Evolutionary conservation across 2,113 vertebrate genomes (phyloP).

Genomic region (Siphamia tubifer): DNA sequence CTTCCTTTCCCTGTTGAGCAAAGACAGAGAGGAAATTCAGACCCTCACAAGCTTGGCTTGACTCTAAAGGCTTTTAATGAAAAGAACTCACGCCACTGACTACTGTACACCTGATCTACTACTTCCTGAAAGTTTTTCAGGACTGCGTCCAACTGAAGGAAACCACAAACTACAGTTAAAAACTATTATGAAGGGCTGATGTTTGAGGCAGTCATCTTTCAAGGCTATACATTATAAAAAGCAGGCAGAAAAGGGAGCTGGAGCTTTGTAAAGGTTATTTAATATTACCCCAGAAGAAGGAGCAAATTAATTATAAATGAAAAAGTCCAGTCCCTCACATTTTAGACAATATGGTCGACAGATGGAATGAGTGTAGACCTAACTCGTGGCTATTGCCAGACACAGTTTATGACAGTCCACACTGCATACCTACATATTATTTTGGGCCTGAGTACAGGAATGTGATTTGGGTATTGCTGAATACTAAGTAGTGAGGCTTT

Average conservation of each 20-base stretch:
- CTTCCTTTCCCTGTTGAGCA: conserved; percentile 54
- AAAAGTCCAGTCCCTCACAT: conserved; percentile 1
- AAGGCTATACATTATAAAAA: conserved; percentile 9
- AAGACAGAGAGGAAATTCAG: conserved; percentile 60
- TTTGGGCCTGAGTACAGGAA: conserved; percentile 8
- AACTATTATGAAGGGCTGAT: conserved; percentile 25
- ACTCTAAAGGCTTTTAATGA: conserved; percentile 58
- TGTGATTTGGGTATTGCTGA: conserved; percentile 42
- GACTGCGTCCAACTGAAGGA: conserved; percentile 23
- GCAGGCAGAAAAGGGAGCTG: not conserved
- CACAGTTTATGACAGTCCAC: conserved; percentile 1
- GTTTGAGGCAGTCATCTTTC: conserved; percentile 7
- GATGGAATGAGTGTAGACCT: not conserved
- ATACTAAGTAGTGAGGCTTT: conserved; percentile 3
- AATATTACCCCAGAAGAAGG: not conserved
- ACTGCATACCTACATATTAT: conserved; percentile 2
- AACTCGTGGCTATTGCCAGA: not conserved
- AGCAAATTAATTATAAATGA: not conserved
- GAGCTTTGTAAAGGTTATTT: not conserved
- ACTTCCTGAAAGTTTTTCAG: conserved; percentile 42
- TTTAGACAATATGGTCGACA: conserved; percentile 5
- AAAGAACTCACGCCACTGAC: conserved; percentile 43
- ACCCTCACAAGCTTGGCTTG: conserved; percentile 39
- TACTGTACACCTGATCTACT: conserved; percentile 60
- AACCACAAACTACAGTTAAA: conserved; percentile 37